Conservation (phyloP, 1,140 invertebrate genomes). For the Drepana arcuata region DNA sequence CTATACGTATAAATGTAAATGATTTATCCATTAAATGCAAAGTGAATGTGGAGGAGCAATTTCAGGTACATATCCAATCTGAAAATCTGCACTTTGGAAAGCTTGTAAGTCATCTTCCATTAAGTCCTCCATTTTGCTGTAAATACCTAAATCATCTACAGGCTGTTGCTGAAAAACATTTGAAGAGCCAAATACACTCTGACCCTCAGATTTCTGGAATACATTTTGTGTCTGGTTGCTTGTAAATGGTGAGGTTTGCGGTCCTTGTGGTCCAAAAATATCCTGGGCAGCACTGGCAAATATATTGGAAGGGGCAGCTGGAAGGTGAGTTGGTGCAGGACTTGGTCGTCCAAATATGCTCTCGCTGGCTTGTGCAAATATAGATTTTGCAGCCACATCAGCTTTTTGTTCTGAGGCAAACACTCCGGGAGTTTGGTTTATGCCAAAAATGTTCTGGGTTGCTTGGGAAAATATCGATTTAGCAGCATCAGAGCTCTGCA, state of each 20-base stretch:
- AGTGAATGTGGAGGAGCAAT: slow-evolving; percentile 40
- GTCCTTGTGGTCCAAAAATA: slow-evolving; percentile 16
- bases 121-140: slow-evolving; percentile 43
- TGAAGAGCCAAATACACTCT: slow-evolving; percentile 3
- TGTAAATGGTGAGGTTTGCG: slow-evolving; percentile 10
- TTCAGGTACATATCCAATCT: slow-evolving; percentile 52
- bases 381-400: slow-evolving; percentile 5
- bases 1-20: no score
- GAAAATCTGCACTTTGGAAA: slow-evolving; percentile 40
- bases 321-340: slow-evolving; percentile 3
- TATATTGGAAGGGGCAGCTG: slow-evolving; percentile 13
- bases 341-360: slow-evolving; percentile 14
- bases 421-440: neutral
- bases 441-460: slow-evolving; percentile 17
- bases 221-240: slow-evolving; percentile 14
- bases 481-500: no score
- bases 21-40: slow-evolving; percentile 15
- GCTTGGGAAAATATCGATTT: slow-evolving; percentile 25
- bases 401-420: neutral
- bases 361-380: slow-evolving; percentile 28
- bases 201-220: slow-evolving; percentile 24
- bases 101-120: slow-evolving; percentile 33
- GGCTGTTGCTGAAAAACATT: slow-evolving; percentile 31
- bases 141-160: slow-evolving; percentile 27
- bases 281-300: slow-evolving; percentile 19